Percentiles rank a stretch among this genome's conserved stretches.
These are phyloP conservation scores for Plusia festucae DNA, from an alignment of 2,888 invertebrate genomes.

Conservation along the genomic window DNA sequence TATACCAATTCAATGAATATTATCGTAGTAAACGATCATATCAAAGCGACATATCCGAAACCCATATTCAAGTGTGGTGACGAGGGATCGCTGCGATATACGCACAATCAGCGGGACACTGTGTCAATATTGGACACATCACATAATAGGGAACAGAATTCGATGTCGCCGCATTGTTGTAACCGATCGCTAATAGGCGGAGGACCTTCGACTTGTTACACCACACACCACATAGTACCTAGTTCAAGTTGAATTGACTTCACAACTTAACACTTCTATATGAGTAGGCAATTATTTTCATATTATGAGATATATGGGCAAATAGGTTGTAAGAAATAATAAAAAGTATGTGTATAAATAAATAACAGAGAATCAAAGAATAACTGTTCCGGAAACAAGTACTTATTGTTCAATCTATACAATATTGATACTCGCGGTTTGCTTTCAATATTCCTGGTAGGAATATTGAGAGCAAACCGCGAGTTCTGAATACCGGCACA, in stretches of 20 bases:
- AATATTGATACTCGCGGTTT: no score
- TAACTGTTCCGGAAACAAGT: slow-evolving; percentile 16
- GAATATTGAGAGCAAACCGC: slow-evolving; percentile 63
- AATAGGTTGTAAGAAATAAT: background rate
- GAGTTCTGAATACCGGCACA: slow-evolving; percentile 63
- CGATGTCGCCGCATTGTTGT: slow-evolving; percentile 76
- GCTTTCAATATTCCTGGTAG: slow-evolving; percentile 35
- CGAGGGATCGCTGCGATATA: slow-evolving; percentile 81
- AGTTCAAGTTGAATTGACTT: slow-evolving; percentile 51
- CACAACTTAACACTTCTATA: background rate
- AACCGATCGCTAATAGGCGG: slow-evolving; percentile 76
- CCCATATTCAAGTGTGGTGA: slow-evolving; percentile 76
- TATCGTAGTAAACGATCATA: slow-evolving; percentile 59
- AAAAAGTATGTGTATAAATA: background rate
- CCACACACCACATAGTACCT: slow-evolving; percentile 58
- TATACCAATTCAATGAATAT: slow-evolving; percentile 42
- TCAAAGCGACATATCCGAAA: slow-evolving; percentile 67
- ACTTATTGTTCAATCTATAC: slow-evolving; percentile 37
- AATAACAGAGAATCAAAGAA: background rate
- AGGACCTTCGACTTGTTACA: slow-evolving; percentile 75
- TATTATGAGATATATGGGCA: background rate
- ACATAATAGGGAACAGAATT: slow-evolving; percentile 75
- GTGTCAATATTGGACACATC: slow-evolving; percentile 85
- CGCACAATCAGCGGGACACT: slow-evolving; percentile 78
- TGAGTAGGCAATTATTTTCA: slow-evolving; percentile 12